Evolutionary conservation across 2,888 invertebrate genomes (phyloP), one percentile per base, ranked within the genome.

Genomic region (Rhamphomyia laevipes): DNA sequence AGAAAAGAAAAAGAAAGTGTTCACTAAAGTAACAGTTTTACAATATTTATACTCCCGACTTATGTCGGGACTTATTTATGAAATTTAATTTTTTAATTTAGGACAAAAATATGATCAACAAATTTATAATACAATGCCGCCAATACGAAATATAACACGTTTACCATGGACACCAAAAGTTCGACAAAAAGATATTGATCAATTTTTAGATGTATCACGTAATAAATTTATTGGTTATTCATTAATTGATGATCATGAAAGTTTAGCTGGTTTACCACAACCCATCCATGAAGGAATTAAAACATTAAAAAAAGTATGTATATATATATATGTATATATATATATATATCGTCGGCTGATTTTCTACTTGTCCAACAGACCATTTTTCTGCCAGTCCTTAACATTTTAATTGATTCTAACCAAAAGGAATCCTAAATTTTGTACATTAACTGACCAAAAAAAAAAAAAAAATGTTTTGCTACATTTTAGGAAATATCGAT

Each of bases 161-260:
- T 75, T 97, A 54, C 96, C 96, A 0, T 97, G 96, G 96, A 82
- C 86, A 56, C 94, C 96, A 0, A 97, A 97, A 77, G 94, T 95
- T 13, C 78, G 93, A 10, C 88, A 89, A 62, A 88, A 86, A 70
- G 96, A 97, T 64, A 82, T 97, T 53, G 94, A 96, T 62, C 77
- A 81, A 64, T 97, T 96, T 68, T 71, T 97, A 56, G 91, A 95
- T 63, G 84, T 84, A 65, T 90, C 93, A 1, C 74, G 96, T 53
- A 77, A 86, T 53, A 99, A 99, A 73, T 99, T 97, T 76, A 88
- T 99, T 53, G 95, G 96, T 0, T 99, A 92, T 67, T 86, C 86
- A 48, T 76, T 99, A 44, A 84, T 82, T 54, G 84, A 84, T 23
- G 95, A 97, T 66, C 77, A 85, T 49, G 82, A 82, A 52, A 94